These are phyloP conservation scores for Scaptomyza montana DNA, from an alignment of 1,140 invertebrate genomes.

Conservation along the genomic window DNA sequence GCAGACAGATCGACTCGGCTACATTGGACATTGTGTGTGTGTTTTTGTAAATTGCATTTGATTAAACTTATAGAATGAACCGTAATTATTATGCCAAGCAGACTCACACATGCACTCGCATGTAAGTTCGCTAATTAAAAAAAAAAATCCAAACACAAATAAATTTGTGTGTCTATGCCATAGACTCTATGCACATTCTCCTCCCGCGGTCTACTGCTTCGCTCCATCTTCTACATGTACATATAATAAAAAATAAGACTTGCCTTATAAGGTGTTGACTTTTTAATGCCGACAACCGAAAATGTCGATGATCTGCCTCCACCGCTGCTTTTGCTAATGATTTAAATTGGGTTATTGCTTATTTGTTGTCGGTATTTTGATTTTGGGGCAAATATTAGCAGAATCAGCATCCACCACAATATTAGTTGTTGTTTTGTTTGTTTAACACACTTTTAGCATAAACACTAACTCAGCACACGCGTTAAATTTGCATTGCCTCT, in stretches of 20 bases:
- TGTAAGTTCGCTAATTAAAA: constrained; percentile 17
- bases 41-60: constrained; percentile 34
- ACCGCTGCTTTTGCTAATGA: background rate
- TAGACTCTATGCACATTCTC: background rate
- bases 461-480: constrained; percentile 18
- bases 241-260: constrained; percentile 49
- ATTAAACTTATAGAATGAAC: constrained; percentile 37
- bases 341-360: constrained; percentile 11
- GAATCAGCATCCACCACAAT: constrained; percentile 23
- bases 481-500: constrained; percentile 26
- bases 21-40: constrained; percentile 14
- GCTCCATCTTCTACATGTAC: background rate
- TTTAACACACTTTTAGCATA: constrained; percentile 45
- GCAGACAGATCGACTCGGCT: constrained; percentile 1
- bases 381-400: constrained; percentile 17
- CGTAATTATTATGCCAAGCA: constrained; percentile 40
- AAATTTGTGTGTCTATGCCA: constrained; percentile 20
- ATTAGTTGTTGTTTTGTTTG: constrained; percentile 17
- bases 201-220: background rate
- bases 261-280: constrained; percentile 67
- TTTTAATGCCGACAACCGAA: constrained; percentile 38
- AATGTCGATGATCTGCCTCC: constrained; percentile 21
- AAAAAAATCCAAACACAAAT: constrained; percentile 22
- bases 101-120: background rate
- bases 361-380: constrained; percentile 19